Evolutionary conservation across 2,888 invertebrate genomes (phyloP).

Genomic region (Parasteatoda lunata): DNA sequence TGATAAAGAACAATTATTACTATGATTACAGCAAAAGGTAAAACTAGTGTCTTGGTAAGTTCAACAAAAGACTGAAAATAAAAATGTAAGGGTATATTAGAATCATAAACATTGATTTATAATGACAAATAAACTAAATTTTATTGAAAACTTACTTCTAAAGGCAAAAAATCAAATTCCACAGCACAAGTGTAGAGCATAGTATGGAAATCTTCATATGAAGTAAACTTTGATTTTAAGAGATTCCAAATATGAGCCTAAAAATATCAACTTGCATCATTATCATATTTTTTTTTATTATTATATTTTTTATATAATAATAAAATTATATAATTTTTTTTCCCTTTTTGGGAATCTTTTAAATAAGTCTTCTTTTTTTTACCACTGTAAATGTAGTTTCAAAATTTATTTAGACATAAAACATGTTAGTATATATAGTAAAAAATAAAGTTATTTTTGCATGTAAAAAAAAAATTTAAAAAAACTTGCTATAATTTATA

Average conservation of each 20-base stretch:
- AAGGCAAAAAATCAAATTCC: constrained; percentile 84
- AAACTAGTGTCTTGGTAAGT: constrained; percentile 63
- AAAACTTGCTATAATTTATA: too few relatives aligned
- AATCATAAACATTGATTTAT: not conserved
- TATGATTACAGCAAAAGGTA: constrained; percentile 52
- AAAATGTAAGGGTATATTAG: not conserved
- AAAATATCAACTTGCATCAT: constrained; percentile 57
- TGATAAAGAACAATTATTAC: constrained; percentile 24
- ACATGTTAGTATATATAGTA: too few relatives aligned
- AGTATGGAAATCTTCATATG: constrained; percentile 84
- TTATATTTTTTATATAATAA: too few relatives aligned
- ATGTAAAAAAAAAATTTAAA: too few relatives aligned
- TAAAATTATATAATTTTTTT: too few relatives aligned
- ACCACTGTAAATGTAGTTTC: too few relatives aligned
- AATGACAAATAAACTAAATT: not conserved
- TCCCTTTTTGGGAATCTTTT: too few relatives aligned
- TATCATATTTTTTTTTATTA: too few relatives aligned
- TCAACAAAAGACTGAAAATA: constrained; percentile 43
- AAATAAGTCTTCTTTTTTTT: too few relatives aligned
- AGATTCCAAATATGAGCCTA: constrained; percentile 84
- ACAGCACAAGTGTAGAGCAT: constrained; percentile 85
- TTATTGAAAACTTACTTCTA: constrained; percentile 72
- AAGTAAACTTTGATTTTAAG: constrained; percentile 81
- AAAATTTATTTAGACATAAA: too few relatives aligned
- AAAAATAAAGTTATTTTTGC: too few relatives aligned